These are phyloP conservation scores for Lithobates pipiens DNA, from an alignment of 2,797 vertebrate species.

Conservation along the genomic window DNA sequence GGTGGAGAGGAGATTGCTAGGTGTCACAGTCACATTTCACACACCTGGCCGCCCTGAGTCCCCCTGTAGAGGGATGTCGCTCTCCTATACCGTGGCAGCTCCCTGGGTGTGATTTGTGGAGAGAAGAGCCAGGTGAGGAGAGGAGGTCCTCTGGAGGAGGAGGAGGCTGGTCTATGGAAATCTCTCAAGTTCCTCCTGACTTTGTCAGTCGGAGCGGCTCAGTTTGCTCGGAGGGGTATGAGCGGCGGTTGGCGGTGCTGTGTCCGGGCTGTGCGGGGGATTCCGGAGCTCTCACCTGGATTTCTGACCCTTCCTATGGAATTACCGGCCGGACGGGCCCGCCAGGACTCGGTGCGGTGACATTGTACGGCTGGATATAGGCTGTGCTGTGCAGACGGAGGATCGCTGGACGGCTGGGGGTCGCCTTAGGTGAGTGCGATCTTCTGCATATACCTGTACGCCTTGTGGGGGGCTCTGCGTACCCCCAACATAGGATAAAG, in stretches of 20 bases:
- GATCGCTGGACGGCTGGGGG: conserved; percentile 29
- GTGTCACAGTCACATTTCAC: no score
- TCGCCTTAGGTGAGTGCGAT: conserved; percentile 41
- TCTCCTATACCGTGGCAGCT: no score
- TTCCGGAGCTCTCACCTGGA: background rate
- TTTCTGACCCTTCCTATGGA: background rate
- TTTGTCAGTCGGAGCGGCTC: background rate
- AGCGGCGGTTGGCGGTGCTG: background rate
- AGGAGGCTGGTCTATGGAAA: background rate
- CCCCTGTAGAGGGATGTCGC: no score
- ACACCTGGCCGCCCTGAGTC: no score
- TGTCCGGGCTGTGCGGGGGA: background rate
- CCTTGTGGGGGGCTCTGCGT: no score
- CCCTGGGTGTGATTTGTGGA: no score
- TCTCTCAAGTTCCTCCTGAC: conserved; percentile 7
- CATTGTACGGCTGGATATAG: no score
- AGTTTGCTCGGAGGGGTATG: background rate
- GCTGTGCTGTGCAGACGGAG: background rate
- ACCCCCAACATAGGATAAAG: no score
- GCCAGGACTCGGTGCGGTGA: no score
- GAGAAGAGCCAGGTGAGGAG: background rate
- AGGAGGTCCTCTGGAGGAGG: background rate
- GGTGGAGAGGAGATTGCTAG: no score
- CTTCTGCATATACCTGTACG: no score
- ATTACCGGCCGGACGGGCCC: no score